Conservation (phyloP, 92 coral and sea anemone species). For the Bergia sp. region DNA sequence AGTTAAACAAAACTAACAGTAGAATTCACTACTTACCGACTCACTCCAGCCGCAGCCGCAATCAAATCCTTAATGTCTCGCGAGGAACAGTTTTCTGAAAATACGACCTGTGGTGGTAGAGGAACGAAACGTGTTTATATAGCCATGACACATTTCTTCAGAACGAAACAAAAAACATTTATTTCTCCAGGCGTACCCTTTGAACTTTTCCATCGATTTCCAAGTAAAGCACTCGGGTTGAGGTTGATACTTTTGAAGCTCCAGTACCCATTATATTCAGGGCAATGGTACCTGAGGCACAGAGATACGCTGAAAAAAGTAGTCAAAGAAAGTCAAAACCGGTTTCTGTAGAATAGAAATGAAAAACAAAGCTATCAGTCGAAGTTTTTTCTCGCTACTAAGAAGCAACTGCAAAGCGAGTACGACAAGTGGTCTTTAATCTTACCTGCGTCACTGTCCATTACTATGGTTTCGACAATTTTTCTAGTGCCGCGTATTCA, state of each 20-base stretch:
- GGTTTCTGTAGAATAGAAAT: not conserved
- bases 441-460: constrained; percentile 1
- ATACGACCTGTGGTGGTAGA: not conserved
- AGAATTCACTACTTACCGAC: constrained; percentile 11
- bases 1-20: not conserved
- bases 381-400: not conserved
- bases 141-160: not conserved
- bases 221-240: constrained; percentile 20
- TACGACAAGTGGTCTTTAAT: not conserved
- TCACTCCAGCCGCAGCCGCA: constrained; percentile 35
- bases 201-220: constrained; percentile 41
- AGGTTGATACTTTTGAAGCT: not conserved
- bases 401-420: not conserved
- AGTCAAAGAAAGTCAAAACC: not conserved
- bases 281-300: not conserved
- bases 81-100: constrained; percentile 33
- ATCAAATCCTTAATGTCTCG: constrained; percentile 43
- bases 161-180: not conserved
- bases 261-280: constrained; percentile 23
- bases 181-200: not conserved
- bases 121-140: not conserved
- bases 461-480: not conserved
- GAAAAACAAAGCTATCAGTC: not conserved
- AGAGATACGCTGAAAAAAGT: not conserved
- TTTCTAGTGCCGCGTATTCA: no score